Conservation (phyloP, 2,888 invertebrate species). For the Netelia melanura region DNA sequence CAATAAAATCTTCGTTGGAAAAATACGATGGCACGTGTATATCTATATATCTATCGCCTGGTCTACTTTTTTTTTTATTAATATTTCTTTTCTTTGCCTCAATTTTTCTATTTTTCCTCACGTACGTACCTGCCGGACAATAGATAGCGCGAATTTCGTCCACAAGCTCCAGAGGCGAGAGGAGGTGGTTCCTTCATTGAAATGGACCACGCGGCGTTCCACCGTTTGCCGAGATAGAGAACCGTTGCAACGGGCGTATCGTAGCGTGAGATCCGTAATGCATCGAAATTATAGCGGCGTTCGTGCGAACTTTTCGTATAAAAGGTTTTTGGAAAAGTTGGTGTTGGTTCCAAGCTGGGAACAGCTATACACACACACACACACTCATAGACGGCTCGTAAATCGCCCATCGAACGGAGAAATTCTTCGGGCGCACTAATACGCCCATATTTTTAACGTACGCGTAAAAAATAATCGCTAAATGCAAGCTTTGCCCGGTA, state of each 20-base stretch:
- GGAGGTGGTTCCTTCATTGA: slow-evolving; percentile 56
- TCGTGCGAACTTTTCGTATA: slow-evolving; percentile 76
- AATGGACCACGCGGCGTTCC: slow-evolving; percentile 58
- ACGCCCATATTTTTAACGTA: slow-evolving; percentile 7
- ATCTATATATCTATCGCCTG: too few relatives aligned
- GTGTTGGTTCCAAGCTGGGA: slow-evolving; percentile 3
- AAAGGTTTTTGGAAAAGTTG: slow-evolving; percentile 69
- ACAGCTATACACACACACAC: slow-evolving; percentile 7
- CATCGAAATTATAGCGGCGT: slow-evolving; percentile 76
- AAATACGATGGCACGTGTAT: too few relatives aligned
- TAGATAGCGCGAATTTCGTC: slow-evolving; percentile 11
- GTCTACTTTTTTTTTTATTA: too few relatives aligned
- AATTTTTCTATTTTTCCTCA: not conserved
- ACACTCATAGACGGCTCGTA: slow-evolving; percentile 5
- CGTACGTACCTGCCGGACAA: slow-evolving; percentile 8
- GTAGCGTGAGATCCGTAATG: slow-evolving; percentile 74
- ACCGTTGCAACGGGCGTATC: slow-evolving; percentile 64
- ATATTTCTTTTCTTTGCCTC: too few relatives aligned
- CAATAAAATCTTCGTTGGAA: too few relatives aligned
- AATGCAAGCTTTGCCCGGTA: not conserved
- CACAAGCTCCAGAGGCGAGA: not conserved
- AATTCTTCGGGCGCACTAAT: slow-evolving; percentile 17
- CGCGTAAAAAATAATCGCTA: slow-evolving; percentile 18
- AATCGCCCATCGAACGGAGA: slow-evolving; percentile 38
- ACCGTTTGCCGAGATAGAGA: slow-evolving; percentile 42